A percentile compares a stretch with the other conserved stretches of the same genome.
Conservation (phyloP, 1,140 invertebrate species). For the Drosophila tropicalis region DNA sequence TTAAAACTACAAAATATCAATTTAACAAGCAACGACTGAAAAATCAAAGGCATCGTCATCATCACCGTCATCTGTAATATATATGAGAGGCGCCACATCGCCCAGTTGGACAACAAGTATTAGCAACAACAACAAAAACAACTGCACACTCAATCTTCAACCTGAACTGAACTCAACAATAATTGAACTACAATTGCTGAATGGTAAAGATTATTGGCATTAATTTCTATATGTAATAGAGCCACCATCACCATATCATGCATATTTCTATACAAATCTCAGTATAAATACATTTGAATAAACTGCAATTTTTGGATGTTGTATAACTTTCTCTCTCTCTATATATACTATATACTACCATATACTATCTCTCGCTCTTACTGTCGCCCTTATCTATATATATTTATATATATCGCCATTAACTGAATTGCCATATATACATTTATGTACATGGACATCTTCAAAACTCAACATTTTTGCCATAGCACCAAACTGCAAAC, state of each 20-base stretch:
- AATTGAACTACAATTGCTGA: constrained; percentile 42
- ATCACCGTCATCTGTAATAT: constrained; percentile 25
- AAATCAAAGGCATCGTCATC: constrained; percentile 17
- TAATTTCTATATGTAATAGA: constrained; percentile 34
- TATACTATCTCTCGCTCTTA: background rate
- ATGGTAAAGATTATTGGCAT: constrained; percentile 69
- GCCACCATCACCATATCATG: constrained; percentile 36
- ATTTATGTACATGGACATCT: constrained; percentile 57
- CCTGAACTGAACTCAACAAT: constrained; percentile 25
- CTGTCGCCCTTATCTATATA: background rate
- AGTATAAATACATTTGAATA: background rate
- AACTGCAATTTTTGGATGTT: constrained; percentile 59
- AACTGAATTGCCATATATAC: constrained; percentile 43
- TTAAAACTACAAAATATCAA: constrained; percentile 14
- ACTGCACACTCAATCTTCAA: constrained; percentile 1
- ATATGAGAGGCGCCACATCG: constrained; percentile 32
- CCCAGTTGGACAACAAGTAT: constrained; percentile 36
- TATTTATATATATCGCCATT: constrained; percentile 44
- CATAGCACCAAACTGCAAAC: constrained; percentile 45
- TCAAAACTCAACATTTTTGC: constrained; percentile 25
- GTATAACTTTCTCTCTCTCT: constrained; percentile 54
- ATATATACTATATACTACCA: background rate
- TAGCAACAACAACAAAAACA: constrained; percentile 16
- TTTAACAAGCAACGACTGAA: constrained; percentile 40
- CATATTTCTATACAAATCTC: constrained; percentile 29